Evolutionary conservation across 2,797 vertebrate genomes (phyloP).

Genomic region (Notamacropus eugenii): DNA sequence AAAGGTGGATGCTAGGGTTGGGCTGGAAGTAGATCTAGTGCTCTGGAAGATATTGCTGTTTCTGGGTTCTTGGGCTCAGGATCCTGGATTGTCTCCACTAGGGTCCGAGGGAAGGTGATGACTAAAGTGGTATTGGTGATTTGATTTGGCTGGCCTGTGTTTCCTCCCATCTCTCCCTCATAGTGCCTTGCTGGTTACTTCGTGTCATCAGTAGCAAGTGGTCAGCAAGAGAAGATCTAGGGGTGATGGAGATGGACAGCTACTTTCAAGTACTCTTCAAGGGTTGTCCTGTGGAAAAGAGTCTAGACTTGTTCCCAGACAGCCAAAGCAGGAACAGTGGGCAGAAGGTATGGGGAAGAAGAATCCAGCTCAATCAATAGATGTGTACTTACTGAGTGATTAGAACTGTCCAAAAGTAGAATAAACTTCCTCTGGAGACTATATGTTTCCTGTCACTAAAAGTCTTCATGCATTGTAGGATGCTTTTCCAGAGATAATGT

Average conservation of each 20-base stretch:
- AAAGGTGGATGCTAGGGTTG: neutral
- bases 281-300: neutral
- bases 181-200: neutral
- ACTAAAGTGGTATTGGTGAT: neutral
- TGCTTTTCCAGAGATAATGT: neutral
- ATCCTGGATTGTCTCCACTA: neutral
- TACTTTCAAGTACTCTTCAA: neutral
- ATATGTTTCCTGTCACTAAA: neutral
- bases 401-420: neutral
- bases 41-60: neutral
- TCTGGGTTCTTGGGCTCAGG: neutral
- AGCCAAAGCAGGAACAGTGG: neutral
- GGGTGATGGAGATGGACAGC: neutral
- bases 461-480: neutral
- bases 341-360: neutral
- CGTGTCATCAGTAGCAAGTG: neutral
- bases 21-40: neutral
- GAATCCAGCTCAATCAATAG: neutral
- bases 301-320: neutral
- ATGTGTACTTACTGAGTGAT: neutral
- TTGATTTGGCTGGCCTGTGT: neutral
- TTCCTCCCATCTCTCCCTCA: neutral
- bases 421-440: neutral
- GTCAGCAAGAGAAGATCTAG: neutral
- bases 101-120: neutral